phyloP scores from a whole-genome alignment of 2,113 vertebrate genomes.

The Eclectus roratus region DNA sequence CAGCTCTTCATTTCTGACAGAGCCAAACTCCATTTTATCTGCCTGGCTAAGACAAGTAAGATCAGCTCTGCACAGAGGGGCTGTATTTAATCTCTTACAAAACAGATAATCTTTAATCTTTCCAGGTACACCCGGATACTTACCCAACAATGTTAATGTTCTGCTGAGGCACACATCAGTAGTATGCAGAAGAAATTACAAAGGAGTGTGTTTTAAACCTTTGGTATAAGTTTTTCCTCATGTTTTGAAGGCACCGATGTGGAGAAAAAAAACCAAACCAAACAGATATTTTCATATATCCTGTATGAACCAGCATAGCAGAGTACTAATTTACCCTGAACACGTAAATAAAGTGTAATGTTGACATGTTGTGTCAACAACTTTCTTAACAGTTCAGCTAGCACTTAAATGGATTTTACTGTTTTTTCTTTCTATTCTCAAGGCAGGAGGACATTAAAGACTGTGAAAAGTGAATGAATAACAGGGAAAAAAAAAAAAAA shows the following conservation, averaged over 20 bases:
- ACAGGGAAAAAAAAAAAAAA: background rate
- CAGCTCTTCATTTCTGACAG: background rate
- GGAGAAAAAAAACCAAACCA: background rate
- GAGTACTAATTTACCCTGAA: background rate
- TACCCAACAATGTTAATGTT: background rate
- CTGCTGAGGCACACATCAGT: background rate
- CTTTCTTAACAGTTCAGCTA: background rate
- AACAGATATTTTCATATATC: background rate
- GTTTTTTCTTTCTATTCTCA: background rate
- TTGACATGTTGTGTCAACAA: background rate
- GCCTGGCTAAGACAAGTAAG: background rate
- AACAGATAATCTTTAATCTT: background rate
- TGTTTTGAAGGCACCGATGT: background rate
- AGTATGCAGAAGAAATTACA: background rate
- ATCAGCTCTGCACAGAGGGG: background rate
- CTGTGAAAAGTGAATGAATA: background rate
- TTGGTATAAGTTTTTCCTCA: background rate
- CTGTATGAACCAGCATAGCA: background rate
- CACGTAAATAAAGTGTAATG: background rate
- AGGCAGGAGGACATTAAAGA: background rate
- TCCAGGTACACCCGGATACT: background rate
- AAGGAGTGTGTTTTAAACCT: background rate
- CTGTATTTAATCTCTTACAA: background rate
- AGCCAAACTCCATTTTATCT: background rate
- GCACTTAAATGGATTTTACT: background rate